Percentiles rank a stretch among this genome's conserved stretches.
phyloP scores from a whole-genome alignment of 1,140 invertebrate genomes.

The Drosophila eugracilis region DNA sequence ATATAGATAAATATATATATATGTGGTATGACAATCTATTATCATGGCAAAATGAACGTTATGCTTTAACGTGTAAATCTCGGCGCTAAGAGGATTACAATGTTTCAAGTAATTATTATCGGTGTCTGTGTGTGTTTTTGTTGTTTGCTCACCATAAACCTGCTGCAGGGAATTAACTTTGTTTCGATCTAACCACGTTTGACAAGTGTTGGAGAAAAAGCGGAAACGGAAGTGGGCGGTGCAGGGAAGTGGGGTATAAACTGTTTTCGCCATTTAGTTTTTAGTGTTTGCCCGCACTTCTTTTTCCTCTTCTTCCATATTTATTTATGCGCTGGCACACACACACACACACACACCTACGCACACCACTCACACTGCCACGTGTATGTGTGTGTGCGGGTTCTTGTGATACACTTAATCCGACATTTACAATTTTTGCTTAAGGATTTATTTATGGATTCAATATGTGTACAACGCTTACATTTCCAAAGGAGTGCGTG shows the following conservation, averaged over 20 bases:
- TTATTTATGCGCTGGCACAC: constrained; percentile 52
- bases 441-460: constrained; percentile 83
- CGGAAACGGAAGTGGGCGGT: constrained; percentile 29
- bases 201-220: constrained; percentile 15
- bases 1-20: neutral
- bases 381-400: constrained; percentile 32
- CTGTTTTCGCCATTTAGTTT: constrained; percentile 74
- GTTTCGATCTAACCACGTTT: constrained; percentile 77
- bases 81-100: constrained; percentile 77
- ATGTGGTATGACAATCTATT: constrained; percentile 30
- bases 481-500: constrained; percentile 38
- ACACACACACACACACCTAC: constrained; percentile 4
- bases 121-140: constrained; percentile 32
- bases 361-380: constrained; percentile 14
- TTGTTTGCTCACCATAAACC: constrained; percentile 45
- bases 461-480: constrained; percentile 73
- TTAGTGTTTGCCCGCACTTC: constrained; percentile 39
- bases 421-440: constrained; percentile 83
- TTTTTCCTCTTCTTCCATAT: constrained; percentile 18
- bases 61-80: constrained; percentile 68
- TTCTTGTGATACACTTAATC: constrained; percentile 77
- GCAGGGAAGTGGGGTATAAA: constrained; percentile 10
- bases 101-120: constrained; percentile 81
- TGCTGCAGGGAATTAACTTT: constrained; percentile 76
- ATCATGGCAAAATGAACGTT: constrained; percentile 31